Conservation (phyloP, 2,888 invertebrate genomes). For the Scelioninae gen. 1 region DNA sequence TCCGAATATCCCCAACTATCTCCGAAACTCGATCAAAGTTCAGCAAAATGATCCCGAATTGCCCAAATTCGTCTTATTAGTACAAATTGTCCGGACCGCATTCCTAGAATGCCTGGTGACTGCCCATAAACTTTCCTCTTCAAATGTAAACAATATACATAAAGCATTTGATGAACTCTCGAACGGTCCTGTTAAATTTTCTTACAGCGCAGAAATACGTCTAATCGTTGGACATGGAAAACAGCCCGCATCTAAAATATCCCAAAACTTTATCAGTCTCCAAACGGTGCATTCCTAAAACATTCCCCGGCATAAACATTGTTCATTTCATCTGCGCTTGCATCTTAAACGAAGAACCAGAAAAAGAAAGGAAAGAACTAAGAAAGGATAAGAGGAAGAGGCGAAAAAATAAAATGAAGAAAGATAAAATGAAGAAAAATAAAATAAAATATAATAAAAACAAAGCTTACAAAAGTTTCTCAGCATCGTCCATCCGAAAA, state of each 20-base stretch:
- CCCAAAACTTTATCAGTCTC: conserved; percentile 8
- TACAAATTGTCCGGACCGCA: conserved; percentile 24
- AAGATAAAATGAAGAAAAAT: too few species aligned
- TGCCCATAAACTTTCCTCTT: not conserved
- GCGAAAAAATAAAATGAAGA: too few species aligned
- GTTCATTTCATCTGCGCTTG: conserved; percentile 5
- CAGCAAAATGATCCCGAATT: conserved; percentile 9
- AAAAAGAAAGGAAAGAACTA: not conserved
- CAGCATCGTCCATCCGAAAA: too few species aligned
- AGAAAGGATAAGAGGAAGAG: not conserved
- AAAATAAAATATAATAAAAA: too few species aligned
- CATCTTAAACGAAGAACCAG: not conserved
- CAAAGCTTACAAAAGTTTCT: too few species aligned
- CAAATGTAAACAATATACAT: conserved; percentile 17
- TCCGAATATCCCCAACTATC: not conserved
- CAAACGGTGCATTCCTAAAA: conserved; percentile 10
- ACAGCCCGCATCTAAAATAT: conserved; percentile 13
- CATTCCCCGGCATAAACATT: conserved; percentile 1
- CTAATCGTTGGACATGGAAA: not conserved
- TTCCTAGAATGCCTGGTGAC: conserved; percentile 18
- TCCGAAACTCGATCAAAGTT: conserved; percentile 19
- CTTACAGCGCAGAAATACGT: not conserved
- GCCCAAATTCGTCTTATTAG: conserved; percentile 21
- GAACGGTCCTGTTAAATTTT: conserved; percentile 8
- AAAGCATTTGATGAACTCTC: not conserved